Percentiles rank a stretch among this genome's conserved stretches.
These are phyloP conservation scores for Epinephelus lanceolatus DNA, from an alignment of 2,113 vertebrate genomes.

Conservation along the genomic window DNA sequence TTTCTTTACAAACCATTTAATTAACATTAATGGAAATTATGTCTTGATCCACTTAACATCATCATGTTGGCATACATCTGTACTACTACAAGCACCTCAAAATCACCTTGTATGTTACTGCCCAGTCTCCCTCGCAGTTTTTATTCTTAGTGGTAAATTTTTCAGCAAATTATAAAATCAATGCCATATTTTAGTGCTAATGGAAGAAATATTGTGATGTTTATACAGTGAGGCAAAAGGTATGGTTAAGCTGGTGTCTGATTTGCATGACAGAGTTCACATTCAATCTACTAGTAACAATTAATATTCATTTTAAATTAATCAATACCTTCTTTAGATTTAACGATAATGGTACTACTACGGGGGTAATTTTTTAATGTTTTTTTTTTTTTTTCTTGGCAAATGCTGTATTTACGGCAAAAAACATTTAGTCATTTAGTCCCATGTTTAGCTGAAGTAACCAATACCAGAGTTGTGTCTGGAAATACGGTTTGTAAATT, in stretches of 20 bases:
- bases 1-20: too few relatives aligned
- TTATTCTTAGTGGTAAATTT: not conserved
- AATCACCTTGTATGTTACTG: not conserved
- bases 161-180: not conserved
- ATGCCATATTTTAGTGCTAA: not conserved
- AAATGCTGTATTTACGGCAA: not conserved
- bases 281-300: not conserved
- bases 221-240: not conserved
- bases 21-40: too few relatives aligned
- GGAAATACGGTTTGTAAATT: slow-evolving; percentile 20
- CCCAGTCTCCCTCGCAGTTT: not conserved
- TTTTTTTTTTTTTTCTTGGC: too few relatives aligned
- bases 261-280: not conserved
- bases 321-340: not conserved
- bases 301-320: not conserved
- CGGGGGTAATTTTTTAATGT: too few relatives aligned
- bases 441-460: not conserved
- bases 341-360: not conserved
- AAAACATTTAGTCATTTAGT: not conserved
- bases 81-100: not conserved
- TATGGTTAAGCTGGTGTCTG: not conserved
- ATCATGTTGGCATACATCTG: not conserved
- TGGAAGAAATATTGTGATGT: not conserved
- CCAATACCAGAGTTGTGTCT: not conserved
- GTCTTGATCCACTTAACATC: not conserved